Conservation (phyloP, 2,888 invertebrate genomes). For the Tetropium fuscum region DNA sequence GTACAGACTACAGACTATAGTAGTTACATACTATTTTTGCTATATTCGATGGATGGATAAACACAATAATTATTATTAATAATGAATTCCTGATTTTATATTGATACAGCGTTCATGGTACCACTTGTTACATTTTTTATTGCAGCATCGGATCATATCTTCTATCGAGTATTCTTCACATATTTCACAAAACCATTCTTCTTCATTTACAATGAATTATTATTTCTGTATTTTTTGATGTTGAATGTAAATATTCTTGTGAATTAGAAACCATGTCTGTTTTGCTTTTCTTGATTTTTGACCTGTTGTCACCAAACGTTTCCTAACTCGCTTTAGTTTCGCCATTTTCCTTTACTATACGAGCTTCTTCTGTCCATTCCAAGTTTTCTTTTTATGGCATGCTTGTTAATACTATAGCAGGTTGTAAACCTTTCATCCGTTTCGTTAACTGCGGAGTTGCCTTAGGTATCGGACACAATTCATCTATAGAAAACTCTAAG, state of each 20-base stretch:
- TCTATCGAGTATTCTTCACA: slow-evolving; percentile 5
- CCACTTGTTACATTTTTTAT: slow-evolving; percentile 13
- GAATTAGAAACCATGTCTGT: not conserved
- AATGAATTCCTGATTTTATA: not conserved
- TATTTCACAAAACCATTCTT: slow-evolving; percentile 14
- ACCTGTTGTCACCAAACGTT: not conserved
- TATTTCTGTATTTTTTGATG: slow-evolving; percentile 10
- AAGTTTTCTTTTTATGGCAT: not conserved
- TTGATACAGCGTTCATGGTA: slow-evolving; percentile 2
- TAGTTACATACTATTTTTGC: too few species aligned
- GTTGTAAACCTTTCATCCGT: not conserved
- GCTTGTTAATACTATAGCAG: too few species aligned
- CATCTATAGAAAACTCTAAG: not conserved
- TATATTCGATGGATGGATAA: too few species aligned
- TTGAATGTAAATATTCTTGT: not conserved
- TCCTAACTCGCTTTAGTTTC: not conserved
- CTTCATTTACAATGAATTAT: not conserved
- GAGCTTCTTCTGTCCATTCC: not conserved
- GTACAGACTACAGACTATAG: too few species aligned
- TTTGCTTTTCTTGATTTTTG: not conserved
- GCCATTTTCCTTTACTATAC: not conserved
- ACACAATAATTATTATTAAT: too few species aligned
- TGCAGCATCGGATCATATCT: slow-evolving; percentile 2
- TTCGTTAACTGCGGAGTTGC: not conserved
- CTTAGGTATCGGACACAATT: not conserved